phyloP scores from a whole-genome alignment of 2,113 vertebrate species.

The Megaleporinus macrocephalus region DNA sequence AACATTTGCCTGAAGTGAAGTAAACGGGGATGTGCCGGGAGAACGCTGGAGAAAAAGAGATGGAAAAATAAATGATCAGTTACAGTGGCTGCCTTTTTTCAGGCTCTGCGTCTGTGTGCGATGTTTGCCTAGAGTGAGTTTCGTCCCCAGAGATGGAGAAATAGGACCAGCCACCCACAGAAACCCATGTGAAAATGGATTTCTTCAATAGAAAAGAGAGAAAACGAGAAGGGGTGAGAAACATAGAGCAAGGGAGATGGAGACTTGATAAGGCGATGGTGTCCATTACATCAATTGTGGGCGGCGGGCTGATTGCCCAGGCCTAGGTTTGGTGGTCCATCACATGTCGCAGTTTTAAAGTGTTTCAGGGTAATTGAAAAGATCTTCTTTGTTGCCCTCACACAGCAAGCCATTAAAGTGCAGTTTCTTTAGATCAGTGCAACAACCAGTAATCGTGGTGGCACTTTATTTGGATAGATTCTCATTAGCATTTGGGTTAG shows the following conservation, averaged over 20 bases:
- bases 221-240: not conserved
- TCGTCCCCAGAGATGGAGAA: not conserved
- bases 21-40: not conserved
- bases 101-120: not conserved
- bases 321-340: not conserved
- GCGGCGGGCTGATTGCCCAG: not conserved
- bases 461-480: not conserved
- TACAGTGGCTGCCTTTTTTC: conserved; percentile 18
- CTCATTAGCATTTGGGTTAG: not conserved
- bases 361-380: not conserved
- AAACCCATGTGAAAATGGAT: not conserved
- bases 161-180: conserved; percentile 26
- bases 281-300: not conserved
- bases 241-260: not conserved
- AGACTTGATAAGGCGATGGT: not conserved
- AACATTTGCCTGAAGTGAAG: not conserved
- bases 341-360: not conserved
- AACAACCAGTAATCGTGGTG: not conserved
- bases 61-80: not conserved
- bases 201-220: not conserved
- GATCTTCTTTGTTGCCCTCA: not conserved
- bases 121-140: conserved; percentile 21
- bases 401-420: not conserved
- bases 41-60: conserved; percentile 15
- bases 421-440: not conserved